Base-by-base conservation (phyloP, 2,888 invertebrate genomes). In the Malthinus seriepunctatus region DNA sequence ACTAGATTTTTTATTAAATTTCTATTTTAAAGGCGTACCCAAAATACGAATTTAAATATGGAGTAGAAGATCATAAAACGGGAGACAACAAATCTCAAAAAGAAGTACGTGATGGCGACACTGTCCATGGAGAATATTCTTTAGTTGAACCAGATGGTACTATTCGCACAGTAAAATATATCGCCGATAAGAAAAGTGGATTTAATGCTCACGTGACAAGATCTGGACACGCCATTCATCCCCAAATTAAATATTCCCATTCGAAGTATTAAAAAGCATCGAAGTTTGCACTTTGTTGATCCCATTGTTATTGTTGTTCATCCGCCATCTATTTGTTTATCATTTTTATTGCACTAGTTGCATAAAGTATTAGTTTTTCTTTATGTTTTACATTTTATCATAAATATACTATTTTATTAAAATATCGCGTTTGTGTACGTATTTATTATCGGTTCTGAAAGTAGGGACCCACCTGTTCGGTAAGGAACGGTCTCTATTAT, bases 121-220 rank as follows among this genome's bases (percentile, higher is more conserved):
- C 83, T 47, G 84, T 84, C 1, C 83, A 72, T 46, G 71, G 72
- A 4, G 68, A 65, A 15, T 73, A 73, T 63, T 69, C 71, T 15
- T 68, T 73, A 8, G 69, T 66, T 39, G 73, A 73, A 60, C 68
- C 71, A 14, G 73, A 73, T 55, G 73, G 73, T 63, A 72, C 70
- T 48, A 55, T 71, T n/a, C 64, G 73, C 34, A 71, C 71, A 15
- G 73, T 73, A 6, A 67, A 71, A 57, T 73, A 73, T 63, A 70
- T 72, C 12, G 72, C 73, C 38, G 74, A 74, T 63, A 68, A 67
- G 31, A 67, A 69, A 44, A 73, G 71, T 44, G 72, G 72, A 46
- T 73, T 73, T 63, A 73, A 73, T 59, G 88, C 88, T 32, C 83
- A 87, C 42, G 88, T 88, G 7, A 85, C 86, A 67, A 86, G 83